phyloP scores from a whole-genome alignment of 35 echinoderm and acorn worm species.

The Hemicentrotus pulcherrimus region DNA sequence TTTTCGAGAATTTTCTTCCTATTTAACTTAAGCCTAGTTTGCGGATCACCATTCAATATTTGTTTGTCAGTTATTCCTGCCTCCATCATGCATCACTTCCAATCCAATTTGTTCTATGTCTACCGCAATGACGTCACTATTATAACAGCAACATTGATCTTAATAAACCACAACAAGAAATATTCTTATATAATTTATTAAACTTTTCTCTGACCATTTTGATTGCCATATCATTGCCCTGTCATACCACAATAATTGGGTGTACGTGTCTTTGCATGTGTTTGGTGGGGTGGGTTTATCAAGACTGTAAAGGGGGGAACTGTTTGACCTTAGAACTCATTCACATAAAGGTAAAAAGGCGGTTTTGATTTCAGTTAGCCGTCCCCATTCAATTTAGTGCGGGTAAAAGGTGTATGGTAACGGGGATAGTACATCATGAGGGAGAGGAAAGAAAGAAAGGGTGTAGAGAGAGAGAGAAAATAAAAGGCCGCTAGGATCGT shows the following conservation, averaged over 20 bases:
- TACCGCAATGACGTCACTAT: background rate
- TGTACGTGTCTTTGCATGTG: background rate
- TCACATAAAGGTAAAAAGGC: background rate
- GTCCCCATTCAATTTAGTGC: conserved; percentile 14
- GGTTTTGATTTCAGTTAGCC: conserved; percentile 46
- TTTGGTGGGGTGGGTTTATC: background rate
- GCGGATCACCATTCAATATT: conserved; percentile 4
- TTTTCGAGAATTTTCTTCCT: background rate
- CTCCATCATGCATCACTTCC: background rate
- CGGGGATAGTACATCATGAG: background rate
- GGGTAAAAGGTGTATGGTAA: conserved; percentile 1
- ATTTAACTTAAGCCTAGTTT: background rate
- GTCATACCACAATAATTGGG: background rate
- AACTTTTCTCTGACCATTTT: background rate
- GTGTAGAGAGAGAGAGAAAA: background rate
- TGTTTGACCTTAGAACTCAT: conserved; percentile 33
- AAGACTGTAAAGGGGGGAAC: background rate
- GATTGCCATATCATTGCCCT: background rate
- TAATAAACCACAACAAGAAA: background rate
- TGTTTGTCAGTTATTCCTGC: conserved; percentile 21
- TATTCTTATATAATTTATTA: background rate
- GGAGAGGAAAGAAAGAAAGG: background rate
- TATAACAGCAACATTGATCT: background rate
- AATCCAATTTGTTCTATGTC: background rate
- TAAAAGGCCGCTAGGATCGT: conserved; percentile 3